Evolutionary conservation across 2,113 vertebrate species (phyloP).

Genomic region (Micronycteris hirsuta): DNA sequence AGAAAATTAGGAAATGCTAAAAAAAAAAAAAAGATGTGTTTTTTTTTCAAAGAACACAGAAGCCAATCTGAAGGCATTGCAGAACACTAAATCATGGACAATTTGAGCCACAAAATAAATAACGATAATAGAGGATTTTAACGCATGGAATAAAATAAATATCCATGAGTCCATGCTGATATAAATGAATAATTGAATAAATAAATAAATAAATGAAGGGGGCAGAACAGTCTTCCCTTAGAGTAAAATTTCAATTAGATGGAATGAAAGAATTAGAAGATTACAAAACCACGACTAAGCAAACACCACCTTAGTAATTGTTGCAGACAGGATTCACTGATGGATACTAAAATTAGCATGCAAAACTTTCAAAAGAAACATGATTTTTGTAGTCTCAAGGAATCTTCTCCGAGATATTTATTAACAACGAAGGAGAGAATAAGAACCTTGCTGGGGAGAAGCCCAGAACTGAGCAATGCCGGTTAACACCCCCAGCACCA

Average conservation of each 20-base stretch:
- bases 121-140: background rate
- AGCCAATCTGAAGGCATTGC: background rate
- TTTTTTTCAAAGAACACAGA: background rate
- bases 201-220: background rate
- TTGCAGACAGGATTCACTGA: background rate
- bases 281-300: background rate
- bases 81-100: background rate
- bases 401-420: background rate
- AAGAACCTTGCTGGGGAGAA: background rate
- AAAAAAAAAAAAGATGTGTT: background rate
- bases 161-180: background rate
- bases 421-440: background rate
- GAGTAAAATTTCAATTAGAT: background rate
- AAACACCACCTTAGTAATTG: background rate
- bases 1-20: background rate
- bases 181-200: background rate
- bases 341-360: background rate
- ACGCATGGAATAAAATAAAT: background rate
- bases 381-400: background rate
- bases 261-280: background rate
- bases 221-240: background rate
- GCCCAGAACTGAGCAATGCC: background rate
- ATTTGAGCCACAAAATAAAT: background rate
- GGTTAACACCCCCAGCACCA: background rate
- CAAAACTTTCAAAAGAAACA: background rate